Percentiles rank a stretch among this genome's conserved stretches.
These are phyloP conservation scores for Drosophila setifemur DNA, from an alignment of 1,140 invertebrate genomes.

Conservation along the genomic window DNA sequence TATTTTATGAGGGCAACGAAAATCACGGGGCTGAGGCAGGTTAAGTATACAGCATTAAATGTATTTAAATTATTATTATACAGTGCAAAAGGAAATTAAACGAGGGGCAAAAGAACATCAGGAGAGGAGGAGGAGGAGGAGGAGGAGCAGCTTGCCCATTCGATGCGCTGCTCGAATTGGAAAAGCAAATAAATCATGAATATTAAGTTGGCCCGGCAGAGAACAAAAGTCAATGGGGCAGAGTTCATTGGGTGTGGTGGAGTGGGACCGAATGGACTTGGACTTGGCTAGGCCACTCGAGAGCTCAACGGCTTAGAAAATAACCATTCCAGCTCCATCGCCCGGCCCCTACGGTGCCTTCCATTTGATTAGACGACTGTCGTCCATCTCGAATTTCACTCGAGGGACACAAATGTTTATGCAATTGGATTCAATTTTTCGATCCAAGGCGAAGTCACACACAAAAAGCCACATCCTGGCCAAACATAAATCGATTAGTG, in stretches of 20 bases:
- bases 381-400: slow-evolving; percentile 23
- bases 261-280: background rate
- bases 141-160: too few relatives aligned
- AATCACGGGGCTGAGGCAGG: slow-evolving; percentile 12
- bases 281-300: slow-evolving; percentile 27
- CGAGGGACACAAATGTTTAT: slow-evolving; percentile 55
- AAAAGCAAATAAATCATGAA: slow-evolving; percentile 69
- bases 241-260: slow-evolving; percentile 40
- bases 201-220: slow-evolving; percentile 51
- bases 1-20: slow-evolving; percentile 58
- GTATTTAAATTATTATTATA: slow-evolving; percentile 67
- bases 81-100: slow-evolving; percentile 16
- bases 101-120: background rate
- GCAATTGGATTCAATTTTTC: slow-evolving; percentile 67
- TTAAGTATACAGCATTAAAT: slow-evolving; percentile 56
- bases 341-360: slow-evolving; percentile 22
- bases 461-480: slow-evolving; percentile 3
- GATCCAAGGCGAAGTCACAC: slow-evolving; percentile 24
- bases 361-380: slow-evolving; percentile 55
- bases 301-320: slow-evolving; percentile 69
- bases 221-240: slow-evolving; percentile 67
- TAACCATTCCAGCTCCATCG: slow-evolving; percentile 1
- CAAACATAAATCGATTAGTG: slow-evolving; percentile 32
- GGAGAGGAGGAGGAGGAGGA: background rate
- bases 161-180: slow-evolving; percentile 44